These are phyloP conservation scores for Orthosia gracilis DNA, from an alignment of 2,888 invertebrate species.

Conservation along the genomic window DNA sequence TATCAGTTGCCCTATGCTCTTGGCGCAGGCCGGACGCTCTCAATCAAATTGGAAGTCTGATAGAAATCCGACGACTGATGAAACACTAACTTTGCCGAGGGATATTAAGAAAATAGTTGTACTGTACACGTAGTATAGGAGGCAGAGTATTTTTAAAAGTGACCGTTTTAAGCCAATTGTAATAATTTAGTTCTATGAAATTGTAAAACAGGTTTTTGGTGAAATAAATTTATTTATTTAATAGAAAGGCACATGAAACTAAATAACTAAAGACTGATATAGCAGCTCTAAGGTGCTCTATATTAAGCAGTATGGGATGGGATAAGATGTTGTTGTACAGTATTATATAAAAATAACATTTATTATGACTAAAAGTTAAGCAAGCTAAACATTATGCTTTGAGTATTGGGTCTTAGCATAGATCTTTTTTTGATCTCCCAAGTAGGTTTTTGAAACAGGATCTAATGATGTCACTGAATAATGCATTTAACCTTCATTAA, in stretches of 20 bases:
- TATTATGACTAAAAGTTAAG: conserved; percentile 17
- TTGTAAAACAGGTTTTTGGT: too few relatives aligned
- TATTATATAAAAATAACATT: background rate
- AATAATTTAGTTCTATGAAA: too few relatives aligned
- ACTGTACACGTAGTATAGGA: too few relatives aligned
- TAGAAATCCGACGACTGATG: too few relatives aligned
- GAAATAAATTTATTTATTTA: too few relatives aligned
- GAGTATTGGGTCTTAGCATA: background rate
- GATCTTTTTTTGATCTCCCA: background rate
- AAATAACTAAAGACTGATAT: conserved; percentile 31
- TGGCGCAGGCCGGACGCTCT: too few relatives aligned
- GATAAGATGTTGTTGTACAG: background rate
- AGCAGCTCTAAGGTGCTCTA: conserved; percentile 25
- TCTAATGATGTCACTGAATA: background rate
- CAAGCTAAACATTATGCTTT: background rate
- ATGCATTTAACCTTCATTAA: fast-evolving
- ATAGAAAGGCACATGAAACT: conserved; percentile 18
- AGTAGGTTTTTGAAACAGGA: background rate
- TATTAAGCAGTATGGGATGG: conserved; percentile 1
- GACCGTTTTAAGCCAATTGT: too few relatives aligned
- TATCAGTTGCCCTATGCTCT: too few relatives aligned
- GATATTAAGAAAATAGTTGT: too few relatives aligned
- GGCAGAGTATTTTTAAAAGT: too few relatives aligned
- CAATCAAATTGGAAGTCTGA: too few relatives aligned
- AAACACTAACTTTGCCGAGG: too few relatives aligned